phyloP scores from a whole-genome alignment of 2,797 vertebrate genomes.

The Thunnus albacares region DNA sequence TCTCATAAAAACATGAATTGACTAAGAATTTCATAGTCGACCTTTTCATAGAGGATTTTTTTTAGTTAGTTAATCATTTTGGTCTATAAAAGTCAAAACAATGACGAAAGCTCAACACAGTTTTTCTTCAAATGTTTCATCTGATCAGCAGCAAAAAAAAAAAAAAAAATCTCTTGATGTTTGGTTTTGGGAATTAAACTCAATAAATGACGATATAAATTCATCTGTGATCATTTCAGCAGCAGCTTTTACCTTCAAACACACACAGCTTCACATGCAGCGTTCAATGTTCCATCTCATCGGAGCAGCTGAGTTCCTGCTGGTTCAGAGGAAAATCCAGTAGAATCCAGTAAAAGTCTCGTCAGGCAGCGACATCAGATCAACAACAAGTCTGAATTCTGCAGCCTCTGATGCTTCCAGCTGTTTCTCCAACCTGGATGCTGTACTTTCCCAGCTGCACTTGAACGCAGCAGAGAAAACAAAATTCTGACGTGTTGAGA shows the following conservation, averaged over 20 bases:
- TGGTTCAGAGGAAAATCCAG: slow-evolving; percentile 35
- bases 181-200: background rate
- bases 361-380: background rate
- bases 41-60: too few species aligned
- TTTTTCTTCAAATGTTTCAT: background rate
- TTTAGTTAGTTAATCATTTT: too few species aligned
- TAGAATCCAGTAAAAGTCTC: slow-evolving; percentile 12
- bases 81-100: too few species aligned
- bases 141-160: background rate
- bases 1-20: too few species aligned
- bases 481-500: background rate
- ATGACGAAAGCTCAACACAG: too few species aligned
- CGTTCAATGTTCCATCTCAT: background rate
- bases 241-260: background rate
- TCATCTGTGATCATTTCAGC: background rate
- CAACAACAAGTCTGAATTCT: background rate
- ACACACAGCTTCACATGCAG: background rate
- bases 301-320: background rate
- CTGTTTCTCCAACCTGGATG: background rate
- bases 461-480: background rate
- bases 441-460: slow-evolving; percentile 9
- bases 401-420: background rate
- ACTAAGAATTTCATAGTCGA: too few species aligned
- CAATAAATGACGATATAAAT: background rate
- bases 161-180: background rate